These are phyloP conservation scores for Phylloscopus trochiloides DNA, from an alignment of 2,113 vertebrate genomes.

Conservation along the genomic window DNA sequence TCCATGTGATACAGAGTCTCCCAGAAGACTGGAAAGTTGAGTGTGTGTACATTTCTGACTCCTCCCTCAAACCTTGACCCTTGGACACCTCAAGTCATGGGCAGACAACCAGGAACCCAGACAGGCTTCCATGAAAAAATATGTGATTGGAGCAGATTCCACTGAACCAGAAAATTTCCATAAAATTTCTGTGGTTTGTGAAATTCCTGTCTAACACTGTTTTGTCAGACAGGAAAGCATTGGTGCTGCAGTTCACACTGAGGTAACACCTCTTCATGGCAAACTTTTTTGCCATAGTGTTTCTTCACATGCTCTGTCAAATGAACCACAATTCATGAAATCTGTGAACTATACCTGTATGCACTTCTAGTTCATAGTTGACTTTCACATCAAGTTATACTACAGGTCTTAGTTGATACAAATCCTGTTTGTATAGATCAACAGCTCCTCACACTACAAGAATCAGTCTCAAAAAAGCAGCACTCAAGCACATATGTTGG, in stretches of 20 bases:
- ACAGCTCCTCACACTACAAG: not conserved
- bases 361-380: not conserved
- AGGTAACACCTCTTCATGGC: not conserved
- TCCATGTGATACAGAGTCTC: not conserved
- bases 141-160: not conserved
- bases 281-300: not conserved
- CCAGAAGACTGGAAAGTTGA: not conserved
- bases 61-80: not conserved
- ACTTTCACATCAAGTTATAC: not conserved
- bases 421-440: not conserved
- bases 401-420: not conserved
- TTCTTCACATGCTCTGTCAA: not conserved
- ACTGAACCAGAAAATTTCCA: not conserved
- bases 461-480: not conserved
- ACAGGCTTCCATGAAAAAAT: not conserved
- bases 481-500: not conserved
- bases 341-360: not conserved
- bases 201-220: not conserved
- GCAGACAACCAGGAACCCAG: not conserved
- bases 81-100: not conserved
- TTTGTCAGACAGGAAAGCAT: not conserved
- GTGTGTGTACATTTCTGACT: not conserved
- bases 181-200: not conserved
- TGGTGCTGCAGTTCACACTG: not conserved
- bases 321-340: not conserved